A percentile compares a stretch with the other conserved stretches of the same genome.
Evolutionary conservation across 2,797 vertebrate genomes (phyloP).

Genomic region (Lutjanus campechanus): DNA sequence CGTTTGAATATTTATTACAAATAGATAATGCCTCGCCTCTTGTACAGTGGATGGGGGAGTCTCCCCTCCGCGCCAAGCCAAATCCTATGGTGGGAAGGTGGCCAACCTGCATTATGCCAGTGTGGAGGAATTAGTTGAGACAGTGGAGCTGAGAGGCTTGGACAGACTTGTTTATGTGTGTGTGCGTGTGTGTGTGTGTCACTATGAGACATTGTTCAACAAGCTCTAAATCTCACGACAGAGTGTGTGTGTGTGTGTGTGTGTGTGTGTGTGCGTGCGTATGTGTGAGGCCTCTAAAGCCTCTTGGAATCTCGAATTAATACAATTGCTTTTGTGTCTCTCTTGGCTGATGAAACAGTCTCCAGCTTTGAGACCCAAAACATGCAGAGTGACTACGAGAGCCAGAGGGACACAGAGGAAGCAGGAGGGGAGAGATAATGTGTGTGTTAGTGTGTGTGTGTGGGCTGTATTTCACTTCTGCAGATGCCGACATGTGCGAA

Average conservation of each 20-base stretch:
- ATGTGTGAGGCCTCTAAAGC: constrained; percentile 64
- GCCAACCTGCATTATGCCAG: constrained; percentile 86
- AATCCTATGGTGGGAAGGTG: constrained; percentile 86
- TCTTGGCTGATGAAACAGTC: constrained; percentile 81
- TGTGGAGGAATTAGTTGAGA: constrained; percentile 86
- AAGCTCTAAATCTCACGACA: constrained; percentile 76
- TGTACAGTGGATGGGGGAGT: constrained; percentile 79
- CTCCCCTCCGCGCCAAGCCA: constrained; percentile 79
- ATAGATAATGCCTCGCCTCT: constrained; percentile 83
- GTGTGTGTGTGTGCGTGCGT: constrained; percentile 31
- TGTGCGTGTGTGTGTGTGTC: constrained; percentile 40
- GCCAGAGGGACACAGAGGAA: constrained; percentile 68
- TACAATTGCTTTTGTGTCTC: constrained; percentile 84
- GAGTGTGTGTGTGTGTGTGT: constrained; percentile 34
- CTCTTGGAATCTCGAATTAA: constrained; percentile 78
- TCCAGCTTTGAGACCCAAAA: constrained; percentile 72
- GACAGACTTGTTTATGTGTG: constrained; percentile 70
- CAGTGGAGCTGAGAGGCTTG: constrained; percentile 84
- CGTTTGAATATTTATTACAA: constrained; percentile 87
- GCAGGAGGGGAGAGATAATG: constrained; percentile 53
- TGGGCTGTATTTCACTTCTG: constrained; percentile 53
- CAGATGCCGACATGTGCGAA: constrained; percentile 70
- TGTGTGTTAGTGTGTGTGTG: constrained; percentile 37
- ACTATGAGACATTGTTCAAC: constrained; percentile 73
- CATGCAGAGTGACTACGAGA: constrained; percentile 76